Evolutionary conservation across 2,797 vertebrate genomes (phyloP).

Genomic region (Siniperca undulata): DNA sequence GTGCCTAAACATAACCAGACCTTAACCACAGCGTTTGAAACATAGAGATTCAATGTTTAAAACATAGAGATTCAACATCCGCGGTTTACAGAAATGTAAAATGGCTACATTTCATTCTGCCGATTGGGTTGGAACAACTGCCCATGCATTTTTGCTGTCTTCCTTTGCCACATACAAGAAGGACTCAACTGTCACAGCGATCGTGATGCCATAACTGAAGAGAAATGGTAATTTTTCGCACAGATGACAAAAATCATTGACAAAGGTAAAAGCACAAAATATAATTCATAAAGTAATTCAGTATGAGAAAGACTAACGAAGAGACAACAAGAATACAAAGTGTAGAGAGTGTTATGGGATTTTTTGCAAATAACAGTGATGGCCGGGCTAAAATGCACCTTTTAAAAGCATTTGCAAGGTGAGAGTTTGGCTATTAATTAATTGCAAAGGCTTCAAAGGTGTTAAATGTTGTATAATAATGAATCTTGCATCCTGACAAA

Average conservation of each 20-base stretch:
- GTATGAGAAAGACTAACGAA: neutral
- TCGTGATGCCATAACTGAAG: neutral
- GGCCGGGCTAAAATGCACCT: too few relatives aligned
- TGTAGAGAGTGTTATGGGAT: neutral
- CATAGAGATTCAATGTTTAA: too few relatives aligned
- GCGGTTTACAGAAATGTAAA: too few relatives aligned
- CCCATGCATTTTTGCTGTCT: neutral
- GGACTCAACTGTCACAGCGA: neutral
- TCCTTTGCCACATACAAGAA: neutral
- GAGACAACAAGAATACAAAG: neutral
- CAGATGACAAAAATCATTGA: neutral
- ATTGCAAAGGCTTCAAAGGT: neutral
- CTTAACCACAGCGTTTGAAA: too few relatives aligned
- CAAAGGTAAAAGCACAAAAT: too few relatives aligned
- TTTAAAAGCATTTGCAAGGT: too few relatives aligned
- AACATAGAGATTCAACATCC: too few relatives aligned
- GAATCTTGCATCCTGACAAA: neutral
- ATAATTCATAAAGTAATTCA: neutral
- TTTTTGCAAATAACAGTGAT: neutral
- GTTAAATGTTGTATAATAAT: neutral
- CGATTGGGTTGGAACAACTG: too few relatives aligned
- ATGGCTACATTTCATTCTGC: too few relatives aligned
- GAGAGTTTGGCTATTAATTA: neutral
- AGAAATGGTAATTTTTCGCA: neutral
- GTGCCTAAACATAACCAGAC: too few relatives aligned